phyloP scores from a whole-genome alignment of 1,140 invertebrate genomes.

The Octopus bimaculoides region DNA sequence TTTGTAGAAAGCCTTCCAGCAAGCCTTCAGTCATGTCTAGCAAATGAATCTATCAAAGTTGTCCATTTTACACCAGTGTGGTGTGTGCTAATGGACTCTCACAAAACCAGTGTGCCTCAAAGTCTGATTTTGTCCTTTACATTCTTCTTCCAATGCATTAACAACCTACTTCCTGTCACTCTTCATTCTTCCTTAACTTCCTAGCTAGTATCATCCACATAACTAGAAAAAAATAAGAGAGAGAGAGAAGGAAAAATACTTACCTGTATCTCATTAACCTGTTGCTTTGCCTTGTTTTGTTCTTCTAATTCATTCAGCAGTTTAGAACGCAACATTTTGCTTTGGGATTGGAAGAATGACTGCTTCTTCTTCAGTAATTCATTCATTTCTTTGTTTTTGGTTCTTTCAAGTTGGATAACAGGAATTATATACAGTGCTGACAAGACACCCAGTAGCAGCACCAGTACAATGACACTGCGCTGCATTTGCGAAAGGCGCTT shows the following conservation, averaged over 20 bases:
- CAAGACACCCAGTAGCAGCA: constrained; percentile 60
- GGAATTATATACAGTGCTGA: constrained; percentile 64
- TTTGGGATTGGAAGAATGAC: not conserved
- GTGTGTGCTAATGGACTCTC: too few species aligned
- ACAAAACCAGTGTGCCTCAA: too few species aligned
- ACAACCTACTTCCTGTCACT: too few species aligned
- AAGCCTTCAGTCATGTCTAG: too few species aligned
- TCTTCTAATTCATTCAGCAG: constrained; percentile 16
- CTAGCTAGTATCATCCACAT: too few species aligned
- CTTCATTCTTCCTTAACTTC: too few species aligned
- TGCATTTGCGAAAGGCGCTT: constrained; percentile 81
- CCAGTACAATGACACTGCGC: constrained; percentile 69
- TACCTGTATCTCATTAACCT: constrained; percentile 24
- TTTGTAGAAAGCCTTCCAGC: too few species aligned
- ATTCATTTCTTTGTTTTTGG: constrained; percentile 20
- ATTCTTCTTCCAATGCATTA: too few species aligned
- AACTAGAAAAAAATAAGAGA: too few species aligned
- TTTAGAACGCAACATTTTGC: not conserved
- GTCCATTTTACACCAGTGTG: too few species aligned
- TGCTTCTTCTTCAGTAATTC: constrained; percentile 15
- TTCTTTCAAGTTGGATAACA: constrained; percentile 25
- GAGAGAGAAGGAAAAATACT: not conserved
- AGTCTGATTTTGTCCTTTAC: too few species aligned
- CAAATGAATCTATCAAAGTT: too few species aligned
- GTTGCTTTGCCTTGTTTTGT: constrained; percentile 27